Evolutionary conservation across 2,113 vertebrate genomes (phyloP).

Genomic region (Coptodon rendalli): DNA sequence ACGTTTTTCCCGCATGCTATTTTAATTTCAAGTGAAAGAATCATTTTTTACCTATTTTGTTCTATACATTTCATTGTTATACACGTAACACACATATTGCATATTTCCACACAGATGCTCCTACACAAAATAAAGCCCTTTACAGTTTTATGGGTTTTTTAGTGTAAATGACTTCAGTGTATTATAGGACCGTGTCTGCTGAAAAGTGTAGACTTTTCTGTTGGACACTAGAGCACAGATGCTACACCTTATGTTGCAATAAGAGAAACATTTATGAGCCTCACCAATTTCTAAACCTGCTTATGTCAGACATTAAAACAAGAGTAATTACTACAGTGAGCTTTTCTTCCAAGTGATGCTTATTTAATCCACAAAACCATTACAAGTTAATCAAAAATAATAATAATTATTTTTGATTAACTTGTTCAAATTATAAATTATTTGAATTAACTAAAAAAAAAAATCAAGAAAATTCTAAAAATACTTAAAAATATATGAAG

Average conservation of each 20-base stretch:
- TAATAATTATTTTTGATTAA: no score
- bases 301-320: neutral
- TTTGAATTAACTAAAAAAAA: neutral
- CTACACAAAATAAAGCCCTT: rapidly evolving
- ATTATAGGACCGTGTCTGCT: neutral
- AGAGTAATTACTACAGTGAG: neutral
- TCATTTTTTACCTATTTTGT: neutral
- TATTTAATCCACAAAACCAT: neutral
- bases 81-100: neutral
- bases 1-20: rapidly evolving
- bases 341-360: neutral
- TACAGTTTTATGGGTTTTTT: neutral
- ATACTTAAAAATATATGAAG: neutral
- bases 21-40: neutral
- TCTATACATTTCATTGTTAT: neutral
- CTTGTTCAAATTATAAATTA: neutral
- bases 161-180: neutral
- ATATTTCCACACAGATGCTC: neutral
- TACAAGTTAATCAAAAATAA: neutral
- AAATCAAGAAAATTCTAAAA: neutral
- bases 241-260: neutral
- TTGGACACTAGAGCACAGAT: neutral
- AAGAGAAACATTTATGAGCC: neutral
- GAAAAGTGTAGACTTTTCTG: neutral
- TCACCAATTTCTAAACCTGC: neutral